Conservation (phyloP, 2,888 invertebrate species). For the Acleris holmiana region DNA sequence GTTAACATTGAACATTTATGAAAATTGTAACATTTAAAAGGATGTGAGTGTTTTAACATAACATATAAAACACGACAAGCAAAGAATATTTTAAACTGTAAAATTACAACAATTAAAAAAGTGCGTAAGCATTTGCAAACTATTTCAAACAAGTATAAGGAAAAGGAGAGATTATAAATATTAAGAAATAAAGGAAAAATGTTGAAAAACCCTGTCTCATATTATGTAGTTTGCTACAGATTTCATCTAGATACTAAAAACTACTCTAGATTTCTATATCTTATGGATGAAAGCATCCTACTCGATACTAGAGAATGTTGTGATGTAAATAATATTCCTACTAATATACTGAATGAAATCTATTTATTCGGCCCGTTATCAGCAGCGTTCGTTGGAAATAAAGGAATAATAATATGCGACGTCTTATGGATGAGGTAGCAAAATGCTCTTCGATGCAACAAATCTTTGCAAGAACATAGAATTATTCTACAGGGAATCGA, state of each 20-base stretch:
- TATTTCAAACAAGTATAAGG: slow-evolving; percentile 48
- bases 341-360: slow-evolving; percentile 43
- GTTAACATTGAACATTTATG: slow-evolving; percentile 23
- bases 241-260: slow-evolving; percentile 22
- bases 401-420: slow-evolving; percentile 52
- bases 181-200: slow-evolving; percentile 46
- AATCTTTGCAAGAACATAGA: slow-evolving; percentile 60
- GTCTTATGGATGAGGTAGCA: slow-evolving; percentile 60
- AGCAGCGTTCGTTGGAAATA: slow-evolving; percentile 59
- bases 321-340: slow-evolving; percentile 27
- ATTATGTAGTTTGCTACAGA: slow-evolving; percentile 27
- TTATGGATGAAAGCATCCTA: slow-evolving; percentile 35
- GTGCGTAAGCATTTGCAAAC: slow-evolving; percentile 77
- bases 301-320: slow-evolving; percentile 24
- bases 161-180: slow-evolving; percentile 47
- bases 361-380: slow-evolving; percentile 65
- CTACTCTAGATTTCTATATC: slow-evolving; percentile 30
- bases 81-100: slow-evolving; percentile 49
- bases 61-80: slow-evolving; percentile 47
- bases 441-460: slow-evolving; percentile 68
- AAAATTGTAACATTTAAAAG: slow-evolving; percentile 32
- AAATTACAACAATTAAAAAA: slow-evolving; percentile 51
- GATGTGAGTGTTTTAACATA: slow-evolving; percentile 24
- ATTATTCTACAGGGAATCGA: slow-evolving; percentile 72
- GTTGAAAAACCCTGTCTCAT: slow-evolving; percentile 32